Base-by-base conservation (phyloP, 2,113 vertebrate genomes). In the Melospiza melodia region DNA sequence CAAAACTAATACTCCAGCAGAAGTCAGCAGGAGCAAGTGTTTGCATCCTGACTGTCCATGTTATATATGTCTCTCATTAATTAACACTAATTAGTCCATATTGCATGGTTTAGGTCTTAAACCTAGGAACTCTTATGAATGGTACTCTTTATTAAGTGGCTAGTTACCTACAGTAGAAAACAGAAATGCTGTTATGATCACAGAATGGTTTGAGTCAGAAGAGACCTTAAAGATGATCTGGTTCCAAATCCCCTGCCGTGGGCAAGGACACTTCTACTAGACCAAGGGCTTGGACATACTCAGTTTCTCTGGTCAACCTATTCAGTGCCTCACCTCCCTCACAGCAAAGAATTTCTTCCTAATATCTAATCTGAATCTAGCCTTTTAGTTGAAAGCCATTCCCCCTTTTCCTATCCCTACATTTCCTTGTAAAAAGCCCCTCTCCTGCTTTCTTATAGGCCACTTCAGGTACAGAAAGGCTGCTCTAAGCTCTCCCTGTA, bases 241-340 rank as follows among this genome's bases (percentile, higher is more conserved):
- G 41, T 43, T 69, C 24, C 14, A 62, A 61, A 41, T 1, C 5
- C 21, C 24, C 13, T 7, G 21, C 5, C 1, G 0, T 27, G 17
- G 41, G 25, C 62, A 68, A 67, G 28, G 54, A 31, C 9, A 41
- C 17, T 41, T 68, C 23, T 14, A 31, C 35, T 43, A 27, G 12
- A 62, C 25, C 12, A 52, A 21, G 35, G 35, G 4, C 37, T 43
- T 35, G 16, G 21, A 22, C 41, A 69, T 11, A 10, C 41, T 35
- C 41, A 35, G 10, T 35, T 35, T 25, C n/a, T 49, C 21, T 31
- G 11, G 21, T 17, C 15, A 76, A 12, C 25, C 24, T 46, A 5
- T 61, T 48, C 48, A 33, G 41, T 35, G 25, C 35, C 71, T 76
- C 71, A 68, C 24, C 30, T 62, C 3, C 11, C 13, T 23, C 14